Evolutionary conservation across 2,888 invertebrate species (phyloP), one percentile per base, ranked within the genome.

Genomic region (Poecilus cupreus): DNA sequence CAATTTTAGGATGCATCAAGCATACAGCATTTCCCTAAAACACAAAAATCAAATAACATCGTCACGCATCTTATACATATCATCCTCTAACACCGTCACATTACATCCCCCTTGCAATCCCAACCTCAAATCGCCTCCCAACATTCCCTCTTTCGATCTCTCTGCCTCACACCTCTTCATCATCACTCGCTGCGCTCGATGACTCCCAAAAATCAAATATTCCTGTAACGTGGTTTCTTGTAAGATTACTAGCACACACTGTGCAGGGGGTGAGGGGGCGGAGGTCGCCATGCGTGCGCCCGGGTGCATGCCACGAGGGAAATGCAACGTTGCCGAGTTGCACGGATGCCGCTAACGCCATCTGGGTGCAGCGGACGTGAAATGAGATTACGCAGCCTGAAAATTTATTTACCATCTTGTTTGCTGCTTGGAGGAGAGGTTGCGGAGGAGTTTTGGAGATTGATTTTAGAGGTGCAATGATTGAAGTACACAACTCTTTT

Each of bases 341-440:
- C 18, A 85, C 89, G 16, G 22, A 86, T 88, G 72, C 85, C 83
- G 83, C 46, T 89, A 89, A 83, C 89, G 87, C 83, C 82, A 85
- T 22, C 83, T 87, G 37, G 87, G 64, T 80, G 80, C 80, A 80
- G 16, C 46, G n/a, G 32, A 51, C 80, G 80, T 80, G 80, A 80
- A 80, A 80, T 80, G 39, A 74, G 80, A 80, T 80, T 74, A 80
- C 72, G 51, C 43, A 64, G 64, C 64, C 64, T 78, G 64, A 64
- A 78, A 79, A 79, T 79, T 79, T 79, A 79, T 79, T 79, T 79
- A 79, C 79, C 68, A 68, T 57, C 76, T 51, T 76, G 51, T 57
- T 54, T 76, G 51, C 51, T 51, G 18, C 51, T 51, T n/a, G 13
- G 18, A 18, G 51, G 18, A 51, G 51, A 51, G n/a, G 46, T 13